Evolutionary conservation across 2,113 vertebrate species (phyloP), one percentile per base, ranked within the genome.

Genomic region (Lutjanus erythropterus): DNA sequence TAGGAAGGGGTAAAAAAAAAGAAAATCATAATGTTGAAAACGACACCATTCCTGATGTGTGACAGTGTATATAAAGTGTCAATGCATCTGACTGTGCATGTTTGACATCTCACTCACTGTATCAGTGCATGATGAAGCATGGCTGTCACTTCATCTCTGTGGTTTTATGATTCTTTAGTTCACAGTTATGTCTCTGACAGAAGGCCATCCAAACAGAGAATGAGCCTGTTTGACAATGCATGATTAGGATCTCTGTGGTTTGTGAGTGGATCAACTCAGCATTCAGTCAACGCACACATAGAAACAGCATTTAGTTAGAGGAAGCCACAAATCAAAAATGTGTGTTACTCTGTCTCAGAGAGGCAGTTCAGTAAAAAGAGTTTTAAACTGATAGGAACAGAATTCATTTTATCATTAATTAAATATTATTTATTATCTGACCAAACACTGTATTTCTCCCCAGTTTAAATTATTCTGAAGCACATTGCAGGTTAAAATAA

Each of bases 241-340:
- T 74, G 88, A 46, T 58, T 9, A 14, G 15, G 23, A 61, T 53
- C 1, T 81, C 18, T 56, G 68, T 33, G 71, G 14, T 49, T 18
- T 18, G 64, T 64, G 47, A 52, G 41, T 53, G 15, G 56, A 46
- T 71, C 52, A 10, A 41, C 69, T 80, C 78, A 39, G 9, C 78
- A 83, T 89, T 87, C 87, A 91, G 87, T 89, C 85, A 78, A 37
- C 80, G 62, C 59, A 52, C 41, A 44, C 2, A 62, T 44, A 67
- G n/a, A 56, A 25, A 23, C 37, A 52, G 18, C 4, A 25, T 8
- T 67, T 69, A 50, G 8, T 29, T 58, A 3, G 15, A 56, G 49
- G 14, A 33, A 42, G 11, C 10, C 8, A 6, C 12, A 35, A 12
- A 25, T 35, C 15, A 18, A 33, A 42, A 42, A 44, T 31, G 4